A percentile compares a stretch with the other conserved stretches of the same genome.
Evolutionary conservation across 2,797 vertebrate genomes (phyloP).

Genomic region (Smutsia temminckii): DNA sequence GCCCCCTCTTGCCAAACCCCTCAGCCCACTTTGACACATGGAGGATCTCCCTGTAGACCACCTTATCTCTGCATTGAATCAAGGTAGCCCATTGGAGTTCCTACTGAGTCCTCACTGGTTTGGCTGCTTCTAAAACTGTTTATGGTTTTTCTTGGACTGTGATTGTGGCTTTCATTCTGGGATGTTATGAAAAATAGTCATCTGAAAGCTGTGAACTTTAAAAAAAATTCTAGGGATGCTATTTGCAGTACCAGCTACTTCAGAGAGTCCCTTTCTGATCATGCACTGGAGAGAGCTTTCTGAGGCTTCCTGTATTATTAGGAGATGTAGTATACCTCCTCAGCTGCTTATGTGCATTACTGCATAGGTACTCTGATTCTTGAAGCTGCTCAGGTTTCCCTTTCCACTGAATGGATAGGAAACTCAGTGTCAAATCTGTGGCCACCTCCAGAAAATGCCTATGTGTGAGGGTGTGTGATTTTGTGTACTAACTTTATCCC

Average conservation of each 20-base stretch:
- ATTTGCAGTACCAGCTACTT: neutral
- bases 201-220: neutral
- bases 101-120: neutral
- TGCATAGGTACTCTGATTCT: neutral
- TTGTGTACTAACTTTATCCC: neutral
- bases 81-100: neutral
- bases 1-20: accelerated
- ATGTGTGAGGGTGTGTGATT: neutral
- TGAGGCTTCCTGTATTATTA: neutral
- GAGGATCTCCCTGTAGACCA: no score
- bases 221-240: neutral
- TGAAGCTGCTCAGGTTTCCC: neutral
- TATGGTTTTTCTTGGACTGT: neutral
- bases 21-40: neutral
- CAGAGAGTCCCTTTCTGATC: neutral
- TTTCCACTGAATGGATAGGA: neutral
- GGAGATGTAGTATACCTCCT: neutral
- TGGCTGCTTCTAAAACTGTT: neutral
- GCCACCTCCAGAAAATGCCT: neutral
- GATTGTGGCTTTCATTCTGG: neutral
- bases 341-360: neutral
- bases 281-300: neutral
- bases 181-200: neutral
- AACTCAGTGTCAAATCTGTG: neutral
- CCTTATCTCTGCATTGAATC: neutral